Percentiles rank a stretch among this genome's conserved stretches.
phyloP scores from a whole-genome alignment of 2,113 vertebrate genomes.

The Numida meleagris region DNA sequence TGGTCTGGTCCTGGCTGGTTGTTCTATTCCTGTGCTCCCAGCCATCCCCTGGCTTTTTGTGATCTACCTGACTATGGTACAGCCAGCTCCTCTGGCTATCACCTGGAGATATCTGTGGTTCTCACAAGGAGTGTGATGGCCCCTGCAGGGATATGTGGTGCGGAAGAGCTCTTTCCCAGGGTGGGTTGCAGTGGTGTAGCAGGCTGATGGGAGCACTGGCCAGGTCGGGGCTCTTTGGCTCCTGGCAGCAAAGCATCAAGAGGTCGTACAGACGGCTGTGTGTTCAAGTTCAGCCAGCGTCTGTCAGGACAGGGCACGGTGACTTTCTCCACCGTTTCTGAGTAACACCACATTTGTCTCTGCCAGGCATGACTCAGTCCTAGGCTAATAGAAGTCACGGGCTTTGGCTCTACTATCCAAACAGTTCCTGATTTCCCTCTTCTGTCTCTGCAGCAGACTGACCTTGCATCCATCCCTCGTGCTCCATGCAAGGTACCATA shows the following conservation, averaged over 20 bases:
- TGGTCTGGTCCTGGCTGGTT: background rate
- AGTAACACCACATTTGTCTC: background rate
- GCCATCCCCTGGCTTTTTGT: background rate
- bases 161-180: background rate
- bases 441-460: background rate
- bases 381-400: background rate
- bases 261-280: background rate
- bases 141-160: fast-evolving
- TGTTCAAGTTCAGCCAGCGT: background rate
- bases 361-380: background rate
- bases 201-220: background rate
- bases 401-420: background rate
- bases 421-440: background rate
- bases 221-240: background rate
- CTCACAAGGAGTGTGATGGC: background rate
- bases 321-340: background rate
- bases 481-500: background rate
- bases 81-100: background rate
- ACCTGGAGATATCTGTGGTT: background rate
- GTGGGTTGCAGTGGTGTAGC: background rate
- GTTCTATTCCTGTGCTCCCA: background rate
- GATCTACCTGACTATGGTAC: background rate
- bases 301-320: background rate
- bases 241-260: background rate
- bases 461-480: fast-evolving